These are phyloP conservation scores for Helicoverpa zea DNA, from an alignment of 1,140 invertebrate genomes.

Conservation along the genomic window DNA sequence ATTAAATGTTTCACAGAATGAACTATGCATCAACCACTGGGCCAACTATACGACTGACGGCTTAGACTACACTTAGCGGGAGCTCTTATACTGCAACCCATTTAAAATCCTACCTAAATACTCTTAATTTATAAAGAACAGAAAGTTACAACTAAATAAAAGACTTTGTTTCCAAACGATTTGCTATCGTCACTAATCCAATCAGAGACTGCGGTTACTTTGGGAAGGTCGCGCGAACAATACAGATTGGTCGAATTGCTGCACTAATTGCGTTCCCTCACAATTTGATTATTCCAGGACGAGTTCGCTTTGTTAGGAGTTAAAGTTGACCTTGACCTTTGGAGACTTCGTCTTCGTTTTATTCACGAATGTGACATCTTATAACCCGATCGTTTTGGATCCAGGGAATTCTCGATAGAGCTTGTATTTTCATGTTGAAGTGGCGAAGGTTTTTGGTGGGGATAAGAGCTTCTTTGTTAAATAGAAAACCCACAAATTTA, in stretches of 20 bases:
- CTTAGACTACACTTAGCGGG: no score
- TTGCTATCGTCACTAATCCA: slow-evolving; percentile 10
- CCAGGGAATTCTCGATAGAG: neutral
- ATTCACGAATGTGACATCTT: neutral
- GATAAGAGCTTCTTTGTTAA: no score
- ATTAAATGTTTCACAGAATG: no score
- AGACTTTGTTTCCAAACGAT: neutral
- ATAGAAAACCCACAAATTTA: no score
- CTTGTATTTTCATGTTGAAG: neutral
- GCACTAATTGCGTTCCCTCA: neutral
- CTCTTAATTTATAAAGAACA: neutral
- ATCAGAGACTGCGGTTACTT: neutral
- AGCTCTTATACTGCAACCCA: no score
- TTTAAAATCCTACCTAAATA: no score
- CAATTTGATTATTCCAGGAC: slow-evolving; percentile 18
- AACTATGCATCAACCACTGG: no score
- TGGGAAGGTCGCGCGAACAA: neutral
- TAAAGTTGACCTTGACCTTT: neutral
- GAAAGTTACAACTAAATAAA: neutral
- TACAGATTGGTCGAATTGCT: slow-evolving; percentile 19
- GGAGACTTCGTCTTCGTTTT: neutral
- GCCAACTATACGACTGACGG: no score
- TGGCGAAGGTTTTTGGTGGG: no score
- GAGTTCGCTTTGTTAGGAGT: neutral
- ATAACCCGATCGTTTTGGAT: neutral